Base-by-base conservation (phyloP, 2,797 vertebrate species). In the Peromyscus melanophrys region DNA sequence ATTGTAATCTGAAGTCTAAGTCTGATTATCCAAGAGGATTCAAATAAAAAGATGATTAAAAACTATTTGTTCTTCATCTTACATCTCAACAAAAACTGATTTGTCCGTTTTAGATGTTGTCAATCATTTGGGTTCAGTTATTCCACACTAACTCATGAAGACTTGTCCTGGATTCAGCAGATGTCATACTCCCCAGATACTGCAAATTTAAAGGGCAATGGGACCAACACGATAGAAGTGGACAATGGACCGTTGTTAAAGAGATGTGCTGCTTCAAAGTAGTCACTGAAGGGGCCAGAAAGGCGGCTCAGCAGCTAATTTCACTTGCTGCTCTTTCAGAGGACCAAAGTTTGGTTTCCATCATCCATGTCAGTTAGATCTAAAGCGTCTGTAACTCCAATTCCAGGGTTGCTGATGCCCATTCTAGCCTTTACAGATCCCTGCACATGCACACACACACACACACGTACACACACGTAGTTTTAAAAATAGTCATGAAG, bases 21-120 rank as follows among this genome's bases (percentile, higher is more conserved):
- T 95, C 55, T 92, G 90, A 93, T 90, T 92, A 61, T 19, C 16
- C 43, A 83, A 84, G 40, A 97, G 90, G 89, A 16, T 92, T 92
- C 63, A 91, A 94, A 82, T 77, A 82, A 95, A 86, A 82, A 21
- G 16, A 55, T 19, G 57, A 92, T 85, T 82, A 77, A 82, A 91
- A 93, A 43, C 71, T 55, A 19, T 78, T 93, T 95, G 76, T 82
- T 89, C 34, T 31, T 59, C 21, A 6, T 93, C 55, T 90, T 73
- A 85, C 96, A 59, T 82, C 43, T 63, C 29, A 57, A 31, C 1
- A 55, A 55, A 34, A 10, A 21, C 43, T 37, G 55, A 43, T 67
- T 1, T 55, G 31, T 37, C 76, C 25, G 11, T 16, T 63, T 67
- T 49, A 21, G 49, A 40, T 19, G 29, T 21, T 69, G 69, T 27